A percentile compares a stretch with the other conserved stretches of the same genome.
These are phyloP conservation scores for Tauraco erythrolophus DNA, from an alignment of 2,113 vertebrate genomes.

Conservation along the genomic window DNA sequence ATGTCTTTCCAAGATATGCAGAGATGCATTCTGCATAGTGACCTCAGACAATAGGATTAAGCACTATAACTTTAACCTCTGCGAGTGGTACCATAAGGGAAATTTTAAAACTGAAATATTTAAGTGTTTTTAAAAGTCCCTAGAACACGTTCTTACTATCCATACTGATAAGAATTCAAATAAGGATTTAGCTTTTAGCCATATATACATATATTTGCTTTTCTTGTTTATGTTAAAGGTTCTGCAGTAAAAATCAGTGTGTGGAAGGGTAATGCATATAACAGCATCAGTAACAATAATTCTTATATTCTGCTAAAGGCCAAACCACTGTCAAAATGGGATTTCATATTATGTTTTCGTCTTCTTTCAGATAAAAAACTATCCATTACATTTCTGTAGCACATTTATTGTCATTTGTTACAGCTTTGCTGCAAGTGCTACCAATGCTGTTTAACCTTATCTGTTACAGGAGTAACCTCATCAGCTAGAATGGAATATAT, in stretches of 20 bases:
- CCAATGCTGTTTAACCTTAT: slow-evolving; percentile 4
- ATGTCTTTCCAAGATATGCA: neutral
- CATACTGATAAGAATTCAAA: neutral
- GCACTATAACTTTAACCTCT: neutral
- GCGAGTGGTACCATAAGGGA: neutral
- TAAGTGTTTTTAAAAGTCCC: neutral
- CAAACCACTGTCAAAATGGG: slow-evolving; percentile 10
- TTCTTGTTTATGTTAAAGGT: slow-evolving; percentile 1
- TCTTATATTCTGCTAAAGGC: neutral
- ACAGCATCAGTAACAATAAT: neutral
- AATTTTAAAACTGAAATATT: neutral
- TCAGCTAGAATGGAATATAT: neutral
- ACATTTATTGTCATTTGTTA: slow-evolving; percentile 3
- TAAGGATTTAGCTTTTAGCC: neutral
- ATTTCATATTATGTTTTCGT: neutral
- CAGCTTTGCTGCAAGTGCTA: neutral
- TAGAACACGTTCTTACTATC: neutral
- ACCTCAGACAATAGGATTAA: neutral
- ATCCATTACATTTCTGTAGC: neutral
- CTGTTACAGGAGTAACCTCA: neutral
- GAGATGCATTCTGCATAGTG: neutral
- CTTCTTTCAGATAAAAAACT: neutral
- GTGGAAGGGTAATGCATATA: neutral
- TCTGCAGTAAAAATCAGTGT: slow-evolving; percentile 5
- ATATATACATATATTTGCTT: neutral